Base-by-base conservation (phyloP, 2,113 vertebrate genomes). In the Mungos mungo region DNA sequence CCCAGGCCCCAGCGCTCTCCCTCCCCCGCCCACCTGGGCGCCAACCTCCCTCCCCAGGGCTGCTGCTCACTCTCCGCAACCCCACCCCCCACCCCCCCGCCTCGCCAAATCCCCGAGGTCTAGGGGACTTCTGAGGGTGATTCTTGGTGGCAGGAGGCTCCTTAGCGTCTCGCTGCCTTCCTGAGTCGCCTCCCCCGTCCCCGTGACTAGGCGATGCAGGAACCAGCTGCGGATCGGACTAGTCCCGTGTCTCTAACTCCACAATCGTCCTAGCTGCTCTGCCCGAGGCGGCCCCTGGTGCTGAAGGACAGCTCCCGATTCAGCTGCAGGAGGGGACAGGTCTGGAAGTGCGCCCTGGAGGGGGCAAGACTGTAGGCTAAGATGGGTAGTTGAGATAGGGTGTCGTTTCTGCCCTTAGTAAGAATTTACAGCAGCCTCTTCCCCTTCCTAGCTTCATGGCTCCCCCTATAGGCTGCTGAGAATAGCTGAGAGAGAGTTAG, bases 221-320 rank as follows among this genome's bases (percentile, higher is more conserved):
- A 97, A 63, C 80, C 23, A n/a, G 89, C 92, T 95, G 83, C 60
- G 2, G 79, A 90, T 84, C 52, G 45, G 86, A 96, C 76, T 38
- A 66, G 96, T 97, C 87, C 80, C 1, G 9, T 38, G 92, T 95
- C 76, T 95, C 96, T 88, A 97, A 97, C 96, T 97, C 97, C 0
- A 50, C 90, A 14, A 69, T 93, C 47, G 68, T 79, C 89, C 69
- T 98, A 86, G 80, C 96, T 65, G 94, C 97, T 95, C 94, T 69
- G 97, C 87, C 82, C 0, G 76, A 95, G 95, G 74, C 38, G 38
- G 93, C 41, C 95, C 76, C 81, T 96, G 93, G 96, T 97, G 96
- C 97, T 98, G 97, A 97, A 97, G 97, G 96, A 98, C 95, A 98
- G 97, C 97, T 97, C 96, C 96, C 90, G 72, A 92, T 6, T 91